These are phyloP conservation scores for Pheosia gnoma DNA, from an alignment of 2,888 invertebrate genomes.

Conservation along the genomic window DNA sequence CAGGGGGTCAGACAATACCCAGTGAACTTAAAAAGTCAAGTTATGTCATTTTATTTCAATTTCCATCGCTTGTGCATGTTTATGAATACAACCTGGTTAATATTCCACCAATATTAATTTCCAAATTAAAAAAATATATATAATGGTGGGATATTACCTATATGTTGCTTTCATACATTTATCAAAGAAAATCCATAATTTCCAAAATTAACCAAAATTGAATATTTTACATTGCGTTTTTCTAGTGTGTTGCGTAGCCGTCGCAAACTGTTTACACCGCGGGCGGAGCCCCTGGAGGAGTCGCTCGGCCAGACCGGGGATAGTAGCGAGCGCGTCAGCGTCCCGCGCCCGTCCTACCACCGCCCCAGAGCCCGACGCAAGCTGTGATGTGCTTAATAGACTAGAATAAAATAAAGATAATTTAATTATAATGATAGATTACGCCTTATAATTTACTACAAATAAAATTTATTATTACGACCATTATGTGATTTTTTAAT, in stretches of 20 bases:
- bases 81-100: too few relatives aligned
- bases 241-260: constrained; percentile 68
- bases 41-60: too few relatives aligned
- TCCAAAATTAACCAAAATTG: too few relatives aligned
- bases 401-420: background rate
- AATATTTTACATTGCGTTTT: background rate
- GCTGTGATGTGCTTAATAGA: constrained; percentile 43
- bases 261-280: constrained; percentile 76
- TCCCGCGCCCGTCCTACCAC: constrained; percentile 74
- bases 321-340: constrained; percentile 59
- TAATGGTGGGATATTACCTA: too few relatives aligned
- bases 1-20: too few relatives aligned
- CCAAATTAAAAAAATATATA: too few relatives aligned
- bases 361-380: constrained; percentile 65
- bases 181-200: too few relatives aligned
- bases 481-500: too few relatives aligned
- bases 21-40: too few relatives aligned
- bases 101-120: too few relatives aligned
- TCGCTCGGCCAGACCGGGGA: constrained; percentile 50
- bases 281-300: constrained; percentile 73
- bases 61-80: too few relatives aligned
- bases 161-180: too few relatives aligned
- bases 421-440: background rate
- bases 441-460: background rate
- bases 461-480: background rate